A percentile compares a stretch with the other conserved stretches of the same genome.
phyloP scores from a whole-genome alignment of 2,888 invertebrate species.

The Heliconius ismenius region DNA sequence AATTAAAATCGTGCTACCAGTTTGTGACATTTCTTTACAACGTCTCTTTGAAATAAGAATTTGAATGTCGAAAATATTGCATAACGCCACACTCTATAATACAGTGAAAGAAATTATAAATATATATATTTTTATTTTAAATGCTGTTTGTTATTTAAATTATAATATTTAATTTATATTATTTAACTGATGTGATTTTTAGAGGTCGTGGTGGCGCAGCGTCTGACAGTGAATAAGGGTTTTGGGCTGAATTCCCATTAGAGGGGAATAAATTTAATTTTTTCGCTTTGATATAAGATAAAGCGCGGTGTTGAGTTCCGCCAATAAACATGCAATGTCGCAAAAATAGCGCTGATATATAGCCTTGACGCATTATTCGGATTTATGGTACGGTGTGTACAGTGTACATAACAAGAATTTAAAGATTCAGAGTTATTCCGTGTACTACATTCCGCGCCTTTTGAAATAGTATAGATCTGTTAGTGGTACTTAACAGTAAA shows the following conservation, averaged over 20 bases:
- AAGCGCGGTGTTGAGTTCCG: not conserved
- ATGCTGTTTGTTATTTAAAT: not conserved
- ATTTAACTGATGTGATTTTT: not conserved
- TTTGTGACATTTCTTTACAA: constrained; percentile 10
- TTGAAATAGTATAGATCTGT: not conserved
- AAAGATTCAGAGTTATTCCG: not conserved
- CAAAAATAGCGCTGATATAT: no score
- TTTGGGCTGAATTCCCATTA: not conserved
- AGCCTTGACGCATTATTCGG: not conserved
- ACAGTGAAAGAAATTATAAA: constrained; percentile 9
- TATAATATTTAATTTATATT: not conserved
- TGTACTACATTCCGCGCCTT: not conserved
- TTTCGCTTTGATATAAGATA: not conserved
- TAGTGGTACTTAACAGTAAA: not conserved
- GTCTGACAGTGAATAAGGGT: not conserved
- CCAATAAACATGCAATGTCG: not conserved
- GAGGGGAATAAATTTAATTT: not conserved
- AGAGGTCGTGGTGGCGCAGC: not conserved
- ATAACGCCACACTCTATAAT: not conserved
- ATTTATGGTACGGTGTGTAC: not conserved
- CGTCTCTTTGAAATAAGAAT: constrained; percentile 6
- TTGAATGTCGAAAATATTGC: constrained; percentile 6
- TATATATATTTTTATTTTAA: not conserved
- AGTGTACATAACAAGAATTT: not conserved
- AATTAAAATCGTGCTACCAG: constrained; percentile 18